Conservation (phyloP, 2,113 vertebrate genomes). For the Cheilinus undulatus region DNA sequence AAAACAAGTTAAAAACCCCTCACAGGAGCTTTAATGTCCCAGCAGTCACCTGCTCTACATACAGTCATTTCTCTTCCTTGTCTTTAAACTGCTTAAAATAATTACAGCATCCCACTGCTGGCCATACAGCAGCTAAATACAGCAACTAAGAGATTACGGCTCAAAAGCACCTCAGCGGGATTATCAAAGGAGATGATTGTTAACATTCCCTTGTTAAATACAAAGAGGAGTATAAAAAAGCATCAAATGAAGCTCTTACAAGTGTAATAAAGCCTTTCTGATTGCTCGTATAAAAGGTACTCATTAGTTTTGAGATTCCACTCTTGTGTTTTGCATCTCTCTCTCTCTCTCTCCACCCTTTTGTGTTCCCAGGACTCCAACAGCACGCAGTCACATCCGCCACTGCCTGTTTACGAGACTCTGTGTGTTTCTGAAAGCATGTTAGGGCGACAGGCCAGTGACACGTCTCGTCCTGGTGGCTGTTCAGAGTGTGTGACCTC, state of each 20-base stretch:
- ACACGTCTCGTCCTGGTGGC: conserved; percentile 16
- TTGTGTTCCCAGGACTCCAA: not conserved
- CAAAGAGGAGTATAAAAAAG: not conserved
- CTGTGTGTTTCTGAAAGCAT: conserved; percentile 6
- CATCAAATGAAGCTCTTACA: not conserved
- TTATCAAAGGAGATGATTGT: conserved; percentile 7
- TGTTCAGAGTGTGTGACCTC: conserved; percentile 57
- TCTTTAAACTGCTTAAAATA: conserved; percentile 11
- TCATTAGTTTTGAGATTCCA: too few relatives aligned
- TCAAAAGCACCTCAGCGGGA: conserved; percentile 19
- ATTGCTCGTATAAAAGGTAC: not conserved
- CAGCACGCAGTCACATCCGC: not conserved
- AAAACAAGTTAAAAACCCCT: too few relatives aligned
- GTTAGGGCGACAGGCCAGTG: conserved; percentile 19
- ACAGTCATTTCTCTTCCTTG: conserved; percentile 9
- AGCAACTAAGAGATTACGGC: conserved; percentile 22
- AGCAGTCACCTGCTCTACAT: conserved; percentile 6
- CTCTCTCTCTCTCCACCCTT: not conserved
- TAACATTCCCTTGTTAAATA: not conserved
- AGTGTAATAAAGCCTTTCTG: too few relatives aligned
- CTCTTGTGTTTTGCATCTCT: not conserved
- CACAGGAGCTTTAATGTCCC: too few relatives aligned
- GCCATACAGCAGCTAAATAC: conserved; percentile 8
- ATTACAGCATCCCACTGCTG: conserved; percentile 23
- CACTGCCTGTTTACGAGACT: conserved; percentile 25